Conservation (phyloP, 2,797 vertebrate genomes). For the Acropternis orthonyx region DNA sequence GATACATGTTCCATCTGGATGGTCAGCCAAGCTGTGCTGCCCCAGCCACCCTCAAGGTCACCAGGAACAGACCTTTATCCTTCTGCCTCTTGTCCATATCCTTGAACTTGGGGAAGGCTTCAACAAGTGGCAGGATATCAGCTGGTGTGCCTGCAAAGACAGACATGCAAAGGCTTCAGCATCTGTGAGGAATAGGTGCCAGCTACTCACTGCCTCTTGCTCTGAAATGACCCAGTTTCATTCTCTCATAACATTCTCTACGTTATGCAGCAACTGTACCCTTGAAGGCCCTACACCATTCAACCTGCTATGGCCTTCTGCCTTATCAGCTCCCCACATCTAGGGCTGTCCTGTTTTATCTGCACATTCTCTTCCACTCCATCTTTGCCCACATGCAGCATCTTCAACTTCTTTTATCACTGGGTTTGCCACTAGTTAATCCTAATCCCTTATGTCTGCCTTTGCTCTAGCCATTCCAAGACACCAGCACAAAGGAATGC, state of each 20-base stretch:
- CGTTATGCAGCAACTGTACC: background rate
- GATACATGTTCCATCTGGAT: background rate
- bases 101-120: slow-evolving; percentile 74
- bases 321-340: background rate
- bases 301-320: background rate
- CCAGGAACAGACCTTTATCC: slow-evolving; percentile 72
- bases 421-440: background rate
- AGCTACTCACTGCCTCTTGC: background rate
- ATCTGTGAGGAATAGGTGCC: background rate
- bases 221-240: background rate
- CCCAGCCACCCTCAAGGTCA: background rate
- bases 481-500: background rate
- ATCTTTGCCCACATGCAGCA: background rate
- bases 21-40: background rate
- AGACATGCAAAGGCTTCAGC: background rate
- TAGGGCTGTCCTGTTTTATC: background rate
- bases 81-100: slow-evolving; percentile 54
- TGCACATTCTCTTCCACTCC: background rate
- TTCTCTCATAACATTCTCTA: background rate
- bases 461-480: background rate
- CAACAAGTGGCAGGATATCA: slow-evolving; percentile 87
- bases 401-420: background rate
- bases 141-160: slow-evolving; percentile 81
- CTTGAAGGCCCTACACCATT: background rate
- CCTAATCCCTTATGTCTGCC: background rate